A percentile compares a stretch with the other conserved stretches of the same genome.
Evolutionary conservation across 2,113 vertebrate genomes (phyloP).

Genomic region (Elachura formosa): DNA sequence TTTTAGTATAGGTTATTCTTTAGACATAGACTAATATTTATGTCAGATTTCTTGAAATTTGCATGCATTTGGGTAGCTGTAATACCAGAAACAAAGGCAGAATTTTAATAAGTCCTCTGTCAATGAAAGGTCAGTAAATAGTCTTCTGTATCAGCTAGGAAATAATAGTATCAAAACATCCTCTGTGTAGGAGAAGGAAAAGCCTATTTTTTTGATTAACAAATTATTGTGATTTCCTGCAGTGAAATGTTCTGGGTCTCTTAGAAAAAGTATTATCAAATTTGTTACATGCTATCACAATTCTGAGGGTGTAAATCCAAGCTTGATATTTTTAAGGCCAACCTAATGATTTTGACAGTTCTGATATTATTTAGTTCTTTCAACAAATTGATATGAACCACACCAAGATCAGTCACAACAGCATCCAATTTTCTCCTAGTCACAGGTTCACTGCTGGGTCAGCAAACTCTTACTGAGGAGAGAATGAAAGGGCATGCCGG

Average conservation of each 20-base stretch:
- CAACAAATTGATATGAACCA: slow-evolving; percentile 71
- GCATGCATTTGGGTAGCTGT: neutral
- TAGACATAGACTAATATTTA: neutral
- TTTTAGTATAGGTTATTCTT: neutral
- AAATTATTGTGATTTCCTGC: neutral
- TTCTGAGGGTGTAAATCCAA: slow-evolving; percentile 38
- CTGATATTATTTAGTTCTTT: slow-evolving; percentile 66
- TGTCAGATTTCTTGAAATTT: neutral
- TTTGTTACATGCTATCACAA: neutral
- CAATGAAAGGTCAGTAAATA: slow-evolving; percentile 15
- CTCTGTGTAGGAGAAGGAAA: neutral
- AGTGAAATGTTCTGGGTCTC: neutral
- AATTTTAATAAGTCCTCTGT: slow-evolving; percentile 41
- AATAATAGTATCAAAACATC: neutral
- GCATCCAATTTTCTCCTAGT: slow-evolving; percentile 77
- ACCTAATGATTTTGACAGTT: slow-evolving; percentile 66
- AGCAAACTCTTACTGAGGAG: slow-evolving; percentile 71
- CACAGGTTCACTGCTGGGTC: slow-evolving; percentile 78
- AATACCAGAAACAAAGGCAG: slow-evolving; percentile 16
- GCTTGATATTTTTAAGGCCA: slow-evolving; percentile 58
- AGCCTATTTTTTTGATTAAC: neutral
- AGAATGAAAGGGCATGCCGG: slow-evolving; percentile 69
- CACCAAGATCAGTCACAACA: slow-evolving; percentile 71
- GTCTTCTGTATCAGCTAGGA: neutral
- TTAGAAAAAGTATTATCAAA: neutral